phyloP scores from a whole-genome alignment of 30 jellyfish, hydroid and myxozoan species.

The Chrysaora quinquecirrha region DNA sequence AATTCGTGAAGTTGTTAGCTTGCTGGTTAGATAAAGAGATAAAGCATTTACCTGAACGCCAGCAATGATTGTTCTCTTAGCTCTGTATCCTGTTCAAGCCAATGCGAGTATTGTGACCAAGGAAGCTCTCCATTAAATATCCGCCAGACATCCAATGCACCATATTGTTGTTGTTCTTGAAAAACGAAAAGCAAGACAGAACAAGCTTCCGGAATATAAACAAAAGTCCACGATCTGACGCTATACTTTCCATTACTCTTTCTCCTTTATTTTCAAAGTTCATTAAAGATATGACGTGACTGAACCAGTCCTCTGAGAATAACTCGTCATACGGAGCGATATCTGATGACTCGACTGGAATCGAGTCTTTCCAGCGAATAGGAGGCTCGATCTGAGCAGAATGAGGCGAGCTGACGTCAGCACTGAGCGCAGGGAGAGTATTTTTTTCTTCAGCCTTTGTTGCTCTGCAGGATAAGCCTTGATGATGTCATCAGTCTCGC shows the following conservation, averaged over 20 bases:
- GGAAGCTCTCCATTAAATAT: slow-evolving; percentile 72
- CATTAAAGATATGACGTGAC: slow-evolving; percentile 41
- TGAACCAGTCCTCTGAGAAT: slow-evolving; percentile 67
- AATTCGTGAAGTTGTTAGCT: too few species aligned
- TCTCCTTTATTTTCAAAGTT: slow-evolving; percentile 52
- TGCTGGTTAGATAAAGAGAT: too few species aligned
- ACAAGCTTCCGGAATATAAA: slow-evolving; percentile 56
- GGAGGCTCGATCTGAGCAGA: slow-evolving; percentile 80
- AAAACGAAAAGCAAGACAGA: slow-evolving; percentile 44
- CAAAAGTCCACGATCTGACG: slow-evolving; percentile 62
- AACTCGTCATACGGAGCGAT: slow-evolving; percentile 9
- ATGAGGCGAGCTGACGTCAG: slow-evolving; percentile 72
- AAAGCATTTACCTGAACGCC: slow-evolving; percentile 82
- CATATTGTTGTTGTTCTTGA: slow-evolving; percentile 54
- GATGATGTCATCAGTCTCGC: slow-evolving; percentile 4
- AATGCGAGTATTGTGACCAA: slow-evolving; percentile 71
- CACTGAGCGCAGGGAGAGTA: slow-evolving; percentile 40
- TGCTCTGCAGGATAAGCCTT: neutral
- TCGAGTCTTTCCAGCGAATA: slow-evolving; percentile 54
- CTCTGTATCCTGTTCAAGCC: slow-evolving; percentile 72
- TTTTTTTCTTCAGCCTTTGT: neutral
- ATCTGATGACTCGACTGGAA: slow-evolving; percentile 64
- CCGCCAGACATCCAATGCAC: slow-evolving; percentile 70
- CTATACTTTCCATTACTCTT: slow-evolving; percentile 40
- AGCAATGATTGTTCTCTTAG: slow-evolving; percentile 35